Conservation (phyloP, 1,140 invertebrate species). For the Aporrectodea caliginosa region DNA sequence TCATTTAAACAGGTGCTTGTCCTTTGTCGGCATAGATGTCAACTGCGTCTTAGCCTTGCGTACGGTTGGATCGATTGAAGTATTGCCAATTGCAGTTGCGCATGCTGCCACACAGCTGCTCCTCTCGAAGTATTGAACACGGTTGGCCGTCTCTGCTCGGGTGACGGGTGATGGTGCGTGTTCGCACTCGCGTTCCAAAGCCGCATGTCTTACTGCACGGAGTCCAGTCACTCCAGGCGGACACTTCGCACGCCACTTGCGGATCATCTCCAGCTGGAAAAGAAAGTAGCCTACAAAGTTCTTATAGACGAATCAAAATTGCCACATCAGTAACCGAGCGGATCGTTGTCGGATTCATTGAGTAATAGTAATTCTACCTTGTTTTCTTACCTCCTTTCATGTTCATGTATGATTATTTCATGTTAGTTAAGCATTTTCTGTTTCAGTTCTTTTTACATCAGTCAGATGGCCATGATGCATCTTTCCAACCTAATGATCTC, state of each 20-base stretch:
- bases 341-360: constrained; percentile 5
- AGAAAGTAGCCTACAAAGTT: too few species aligned
- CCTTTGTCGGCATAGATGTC: too few species aligned
- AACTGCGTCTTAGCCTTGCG: too few species aligned
- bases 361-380: not conserved
- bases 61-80: too few species aligned
- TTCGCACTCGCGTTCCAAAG: constrained; percentile 74
- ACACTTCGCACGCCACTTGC: constrained; percentile 67
- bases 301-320: too few species aligned
- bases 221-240: constrained; percentile 81
- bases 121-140: constrained; percentile 71
- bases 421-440: too few species aligned
- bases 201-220: constrained; percentile 78
- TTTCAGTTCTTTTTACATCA: too few species aligned
- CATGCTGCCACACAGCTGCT: constrained; percentile 76
- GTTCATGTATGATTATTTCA: not conserved
- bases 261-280: not conserved
- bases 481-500: too few species aligned
- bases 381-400: not conserved
- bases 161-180: constrained; percentile 69
- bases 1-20: too few species aligned
- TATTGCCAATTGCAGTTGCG: constrained; percentile 15
- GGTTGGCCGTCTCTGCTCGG: constrained; percentile 69
- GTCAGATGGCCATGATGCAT: too few species aligned
- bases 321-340: too few species aligned